phyloP scores from a whole-genome alignment of 1,140 invertebrate genomes.

The Drusus annulatus region DNA sequence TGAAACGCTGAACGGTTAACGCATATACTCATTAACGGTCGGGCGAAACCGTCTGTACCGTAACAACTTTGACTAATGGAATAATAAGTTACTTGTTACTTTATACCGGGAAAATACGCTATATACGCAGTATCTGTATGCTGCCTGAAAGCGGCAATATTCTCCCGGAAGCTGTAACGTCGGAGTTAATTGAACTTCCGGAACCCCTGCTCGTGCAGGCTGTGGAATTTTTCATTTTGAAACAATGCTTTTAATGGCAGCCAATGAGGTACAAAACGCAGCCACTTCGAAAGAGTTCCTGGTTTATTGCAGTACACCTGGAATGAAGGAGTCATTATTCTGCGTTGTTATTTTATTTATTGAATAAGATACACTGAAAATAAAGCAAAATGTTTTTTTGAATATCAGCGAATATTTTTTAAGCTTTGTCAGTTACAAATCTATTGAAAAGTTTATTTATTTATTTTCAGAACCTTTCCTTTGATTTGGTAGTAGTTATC shows the following conservation, averaged over 20 bases:
- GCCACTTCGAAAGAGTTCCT: too few species aligned
- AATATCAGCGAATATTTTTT: too few species aligned
- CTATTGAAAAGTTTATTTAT: too few species aligned
- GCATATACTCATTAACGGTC: neutral
- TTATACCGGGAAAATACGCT: neutral
- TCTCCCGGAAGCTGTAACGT: constrained; percentile 11
- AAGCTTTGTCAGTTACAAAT: too few species aligned
- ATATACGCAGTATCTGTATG: too few species aligned
- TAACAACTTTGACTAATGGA: constrained; percentile 24
- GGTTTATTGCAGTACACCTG: too few species aligned
- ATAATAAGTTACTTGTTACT: neutral
- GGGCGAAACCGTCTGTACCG: neutral
- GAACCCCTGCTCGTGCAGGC: neutral
- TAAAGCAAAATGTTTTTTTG: too few species aligned
- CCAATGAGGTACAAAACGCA: neutral
- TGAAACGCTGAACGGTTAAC: neutral
- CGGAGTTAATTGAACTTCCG: neutral
- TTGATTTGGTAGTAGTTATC: too few species aligned
- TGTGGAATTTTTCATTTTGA: neutral
- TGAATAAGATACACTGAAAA: too few species aligned
- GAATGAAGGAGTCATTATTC: too few species aligned
- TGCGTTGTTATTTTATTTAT: too few species aligned
- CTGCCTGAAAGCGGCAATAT: neutral
- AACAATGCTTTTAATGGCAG: neutral
- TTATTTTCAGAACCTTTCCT: too few species aligned